These are phyloP conservation scores for Nomada lathburiana DNA, from an alignment of 2,888 invertebrate species.

Conservation along the genomic window DNA sequence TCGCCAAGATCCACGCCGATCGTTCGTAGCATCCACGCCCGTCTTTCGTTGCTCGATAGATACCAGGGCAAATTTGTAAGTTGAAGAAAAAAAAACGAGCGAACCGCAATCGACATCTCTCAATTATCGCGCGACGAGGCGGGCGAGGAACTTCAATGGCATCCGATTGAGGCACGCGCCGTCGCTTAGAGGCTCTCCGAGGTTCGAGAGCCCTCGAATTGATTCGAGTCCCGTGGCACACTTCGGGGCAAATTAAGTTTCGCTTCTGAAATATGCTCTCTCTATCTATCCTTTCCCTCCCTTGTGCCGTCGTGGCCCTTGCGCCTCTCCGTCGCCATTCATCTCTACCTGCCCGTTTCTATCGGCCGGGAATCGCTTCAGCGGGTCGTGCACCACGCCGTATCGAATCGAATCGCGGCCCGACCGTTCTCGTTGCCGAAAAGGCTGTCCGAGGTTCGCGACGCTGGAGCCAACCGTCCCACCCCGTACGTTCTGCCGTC, in stretches of 20 bases:
- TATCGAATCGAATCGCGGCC: constrained; percentile 59
- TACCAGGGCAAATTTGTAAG: constrained; percentile 12
- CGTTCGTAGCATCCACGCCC: no score
- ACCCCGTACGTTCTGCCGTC: no score
- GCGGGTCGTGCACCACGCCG: constrained; percentile 45
- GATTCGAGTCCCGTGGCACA: constrained; percentile 80
- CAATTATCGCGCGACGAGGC: constrained; percentile 69
- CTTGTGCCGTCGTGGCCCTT: constrained; percentile 2
- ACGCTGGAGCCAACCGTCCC: background rate
- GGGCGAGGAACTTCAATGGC: constrained; percentile 68
- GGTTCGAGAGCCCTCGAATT: constrained; percentile 81
- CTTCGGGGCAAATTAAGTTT: constrained; percentile 82
- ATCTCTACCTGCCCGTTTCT: constrained; percentile 34
- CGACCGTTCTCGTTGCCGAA: constrained; percentile 44
- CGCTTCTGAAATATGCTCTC: constrained; percentile 78
- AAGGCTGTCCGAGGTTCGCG: background rate
- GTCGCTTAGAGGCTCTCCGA: constrained; percentile 72
- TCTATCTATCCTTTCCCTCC: background rate
- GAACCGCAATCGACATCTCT: constrained; percentile 67
- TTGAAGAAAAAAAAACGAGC: constrained; percentile 47
- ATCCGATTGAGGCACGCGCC: constrained; percentile 78
- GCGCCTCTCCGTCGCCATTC: constrained; percentile 46
- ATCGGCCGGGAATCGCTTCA: constrained; percentile 32
- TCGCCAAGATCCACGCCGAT: background rate
- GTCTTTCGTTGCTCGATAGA: background rate